Evolutionary conservation across 2,113 vertebrate genomes (phyloP).

Genomic region (Carettochelys insculpta): DNA sequence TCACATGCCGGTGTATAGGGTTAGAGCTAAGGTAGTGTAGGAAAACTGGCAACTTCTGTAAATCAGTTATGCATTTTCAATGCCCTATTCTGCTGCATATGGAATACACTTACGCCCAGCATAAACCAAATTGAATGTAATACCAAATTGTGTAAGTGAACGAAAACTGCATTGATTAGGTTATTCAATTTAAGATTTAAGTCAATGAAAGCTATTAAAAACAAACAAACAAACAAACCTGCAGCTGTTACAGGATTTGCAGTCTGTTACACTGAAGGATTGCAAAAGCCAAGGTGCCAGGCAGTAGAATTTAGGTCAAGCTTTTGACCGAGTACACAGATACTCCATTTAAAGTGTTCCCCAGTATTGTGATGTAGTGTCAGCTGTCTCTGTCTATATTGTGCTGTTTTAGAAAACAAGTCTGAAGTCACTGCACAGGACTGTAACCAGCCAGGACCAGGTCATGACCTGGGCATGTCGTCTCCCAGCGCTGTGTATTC

Average conservation of each 20-base stretch:
- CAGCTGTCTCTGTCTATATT: accelerated
- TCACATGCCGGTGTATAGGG: too few species aligned
- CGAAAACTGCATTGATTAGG: accelerated
- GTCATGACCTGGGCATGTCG: neutral
- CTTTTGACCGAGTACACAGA: neutral
- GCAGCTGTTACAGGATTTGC: neutral
- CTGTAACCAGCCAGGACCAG: neutral
- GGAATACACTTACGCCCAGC: neutral
- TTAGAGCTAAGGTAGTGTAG: too few species aligned
- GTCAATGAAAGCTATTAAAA: neutral
- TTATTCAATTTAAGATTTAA: neutral
- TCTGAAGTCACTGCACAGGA: neutral
- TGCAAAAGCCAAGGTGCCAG: neutral
- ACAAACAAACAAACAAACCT: too few species aligned
- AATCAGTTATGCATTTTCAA: neutral
- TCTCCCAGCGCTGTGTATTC: neutral
- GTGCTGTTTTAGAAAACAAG: neutral
- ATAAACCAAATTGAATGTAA: neutral
- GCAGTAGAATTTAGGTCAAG: neutral
- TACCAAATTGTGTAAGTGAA: accelerated
- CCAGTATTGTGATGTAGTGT: neutral
- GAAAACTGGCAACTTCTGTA: neutral
- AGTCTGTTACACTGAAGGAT: accelerated
- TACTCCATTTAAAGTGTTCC: neutral
- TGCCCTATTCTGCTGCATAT: neutral